Evolutionary conservation across 2,797 vertebrate genomes (phyloP), one percentile per base, ranked within the genome.

Genomic region (Melanotaenia trifasciata): DNA sequence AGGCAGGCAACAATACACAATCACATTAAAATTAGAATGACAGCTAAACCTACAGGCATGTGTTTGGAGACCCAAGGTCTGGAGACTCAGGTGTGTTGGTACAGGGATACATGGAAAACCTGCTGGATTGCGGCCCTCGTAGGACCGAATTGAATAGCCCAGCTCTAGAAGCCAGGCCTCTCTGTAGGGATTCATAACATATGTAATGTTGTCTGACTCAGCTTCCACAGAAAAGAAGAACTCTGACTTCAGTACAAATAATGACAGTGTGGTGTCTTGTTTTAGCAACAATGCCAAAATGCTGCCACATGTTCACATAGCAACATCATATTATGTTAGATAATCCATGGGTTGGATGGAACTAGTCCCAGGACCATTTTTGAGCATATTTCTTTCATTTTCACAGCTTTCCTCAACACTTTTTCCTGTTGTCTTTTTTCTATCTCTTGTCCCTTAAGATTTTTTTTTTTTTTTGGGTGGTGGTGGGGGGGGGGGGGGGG

Each of bases 391-490:
- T 59, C 62, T 51, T 61, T 20, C n/a, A 13, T 74, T 64, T 60
- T 45, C 43, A 64, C 33, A 65, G 38, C 64, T 38, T 24, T 58
- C 35, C 24, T 67, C 62, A 40, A 72, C 57, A 62, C 24, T 47
- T 61, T 43, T 51, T 33, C 51, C 54, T 36, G 53, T 13, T 12
- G 1, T 50, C 24, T 45, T 5, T 38, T 36, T n/a, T 66, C 35
- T 71, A 28, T 57, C 58, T 70, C 53, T 56, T 14, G 45, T 58
- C 26, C 59, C 38, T 36, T 36, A 51, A 54, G 60, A 45, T 58
- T 68, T 63, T 73, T 71, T 73, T 50, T 43, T 53, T 40, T 28
- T 28, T 3, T n/a, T n/a, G n/a, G n/a, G n/a, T n/a, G n/a, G n/a
- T n/a, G n/a, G n/a, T n/a, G n/a, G n/a, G n/a, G n/a, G n/a, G n/a